Percentiles rank a stretch among this genome's conserved stretches.
Evolutionary conservation across 2,888 invertebrate genomes (phyloP).

Genomic region (Junonia oenone): DNA sequence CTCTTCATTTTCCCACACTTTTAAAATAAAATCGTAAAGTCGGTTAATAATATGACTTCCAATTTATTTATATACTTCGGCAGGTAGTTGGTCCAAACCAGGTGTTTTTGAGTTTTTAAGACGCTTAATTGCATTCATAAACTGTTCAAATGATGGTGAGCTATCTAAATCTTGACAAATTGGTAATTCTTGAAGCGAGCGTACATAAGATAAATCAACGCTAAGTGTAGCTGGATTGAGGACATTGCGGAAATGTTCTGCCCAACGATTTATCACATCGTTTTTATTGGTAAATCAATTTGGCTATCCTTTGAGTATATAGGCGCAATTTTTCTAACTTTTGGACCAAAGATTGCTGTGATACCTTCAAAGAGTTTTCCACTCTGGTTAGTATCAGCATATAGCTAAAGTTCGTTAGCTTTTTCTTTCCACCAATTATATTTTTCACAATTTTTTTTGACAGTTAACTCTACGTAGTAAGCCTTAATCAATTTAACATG

Average conservation of each 20-base stretch:
- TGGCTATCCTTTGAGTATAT: constrained; percentile 3
- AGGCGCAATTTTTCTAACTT: constrained; percentile 15
- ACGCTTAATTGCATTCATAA: not conserved
- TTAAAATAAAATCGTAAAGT: not conserved
- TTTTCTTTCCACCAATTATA: constrained; percentile 23
- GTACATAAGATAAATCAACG: not conserved
- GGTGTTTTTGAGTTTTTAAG: not conserved
- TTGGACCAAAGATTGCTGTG: constrained; percentile 17
- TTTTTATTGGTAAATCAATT: not conserved
- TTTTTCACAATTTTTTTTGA: constrained; percentile 20
- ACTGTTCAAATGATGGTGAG: not conserved
- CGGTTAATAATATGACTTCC: not conserved
- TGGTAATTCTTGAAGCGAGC: not conserved
- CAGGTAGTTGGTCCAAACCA: not conserved
- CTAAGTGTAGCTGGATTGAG: not conserved
- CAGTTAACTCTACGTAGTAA: too few relatives aligned
- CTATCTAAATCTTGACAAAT: not conserved
- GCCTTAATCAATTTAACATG: too few relatives aligned
- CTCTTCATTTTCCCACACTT: not conserved
- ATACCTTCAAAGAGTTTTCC: constrained; percentile 20
- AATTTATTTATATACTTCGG: not conserved
- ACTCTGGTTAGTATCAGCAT: constrained; percentile 16
- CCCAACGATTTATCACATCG: not conserved
- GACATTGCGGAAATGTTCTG: not conserved
- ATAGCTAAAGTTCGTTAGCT: constrained; percentile 18